These are phyloP conservation scores for Hydrophis major DNA, from an alignment of 2,797 vertebrate genomes.

Conservation along the genomic window DNA sequence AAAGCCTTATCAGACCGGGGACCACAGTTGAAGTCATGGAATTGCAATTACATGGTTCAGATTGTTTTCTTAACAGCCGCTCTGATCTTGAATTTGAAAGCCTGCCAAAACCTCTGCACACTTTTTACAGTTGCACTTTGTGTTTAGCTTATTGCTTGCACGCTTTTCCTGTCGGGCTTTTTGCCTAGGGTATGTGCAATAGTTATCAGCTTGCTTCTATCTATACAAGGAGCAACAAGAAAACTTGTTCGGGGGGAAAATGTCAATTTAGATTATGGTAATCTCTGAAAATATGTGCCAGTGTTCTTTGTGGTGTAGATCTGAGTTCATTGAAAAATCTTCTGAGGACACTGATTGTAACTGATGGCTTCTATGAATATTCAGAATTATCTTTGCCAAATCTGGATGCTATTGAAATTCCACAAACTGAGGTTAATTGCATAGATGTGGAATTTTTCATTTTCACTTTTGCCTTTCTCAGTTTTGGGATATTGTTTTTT, in stretches of 20 bases:
- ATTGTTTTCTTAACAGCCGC: not conserved
- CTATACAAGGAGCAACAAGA: constrained; percentile 8
- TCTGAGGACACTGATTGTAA: constrained; percentile 49
- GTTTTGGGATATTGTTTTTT: constrained; percentile 34
- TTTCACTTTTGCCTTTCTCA: constrained; percentile 27
- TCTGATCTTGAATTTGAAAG: not conserved
- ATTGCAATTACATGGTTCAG: not conserved
- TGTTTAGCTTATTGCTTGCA: constrained; percentile 44
- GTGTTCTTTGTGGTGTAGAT: constrained; percentile 54
- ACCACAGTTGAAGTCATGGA: not conserved
- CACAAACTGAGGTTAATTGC: constrained; percentile 38
- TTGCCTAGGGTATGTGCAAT: constrained; percentile 43
- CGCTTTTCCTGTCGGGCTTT: constrained; percentile 36
- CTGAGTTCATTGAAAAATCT: constrained; percentile 40
- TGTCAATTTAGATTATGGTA: constrained; percentile 50
- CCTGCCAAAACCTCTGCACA: not conserved
- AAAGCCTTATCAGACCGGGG: not conserved
- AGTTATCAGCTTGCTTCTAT: constrained; percentile 47
- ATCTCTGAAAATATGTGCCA: constrained; percentile 44
- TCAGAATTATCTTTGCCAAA: constrained; percentile 47
- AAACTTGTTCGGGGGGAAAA: constrained; percentile 15
- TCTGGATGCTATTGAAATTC: constrained; percentile 42
- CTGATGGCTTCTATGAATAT: constrained; percentile 34
- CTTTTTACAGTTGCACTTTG: constrained; percentile 36
- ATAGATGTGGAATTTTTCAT: constrained; percentile 48